Conservation (phyloP, 1,140 invertebrate genomes). For the Drosophila sulfurigaster region DNA sequence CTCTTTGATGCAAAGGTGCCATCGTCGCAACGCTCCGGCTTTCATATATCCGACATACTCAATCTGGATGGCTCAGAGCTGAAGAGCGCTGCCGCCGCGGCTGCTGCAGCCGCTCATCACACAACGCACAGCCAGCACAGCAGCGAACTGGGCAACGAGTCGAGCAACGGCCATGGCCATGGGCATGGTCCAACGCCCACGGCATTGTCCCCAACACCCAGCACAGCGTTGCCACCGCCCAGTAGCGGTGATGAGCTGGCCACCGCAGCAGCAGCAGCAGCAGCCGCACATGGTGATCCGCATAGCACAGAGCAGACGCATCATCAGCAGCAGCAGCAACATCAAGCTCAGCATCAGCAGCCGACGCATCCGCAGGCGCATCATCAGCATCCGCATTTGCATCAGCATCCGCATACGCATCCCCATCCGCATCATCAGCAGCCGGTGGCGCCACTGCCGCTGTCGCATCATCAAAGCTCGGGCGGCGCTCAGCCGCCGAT, state of each 20-base stretch:
- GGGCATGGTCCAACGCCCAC: slow-evolving; percentile 46
- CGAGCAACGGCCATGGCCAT: slow-evolving; percentile 42
- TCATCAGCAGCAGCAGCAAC: slow-evolving; percentile 41
- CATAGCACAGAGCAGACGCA: slow-evolving; percentile 62
- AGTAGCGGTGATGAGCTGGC: slow-evolving; percentile 35
- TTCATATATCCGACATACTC: slow-evolving; percentile 91
- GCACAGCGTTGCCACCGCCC: slow-evolving; percentile 33
- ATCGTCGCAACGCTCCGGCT: slow-evolving; percentile 87
- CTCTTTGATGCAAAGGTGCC: slow-evolving; percentile 82
- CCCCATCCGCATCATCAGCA: slow-evolving; percentile 48
- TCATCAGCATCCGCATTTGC: slow-evolving; percentile 35
- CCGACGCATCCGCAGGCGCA: slow-evolving; percentile 18
- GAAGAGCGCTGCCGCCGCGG: slow-evolving; percentile 72
- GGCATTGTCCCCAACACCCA: slow-evolving; percentile 60
- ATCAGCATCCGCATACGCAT: slow-evolving; percentile 48
- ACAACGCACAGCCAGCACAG: slow-evolving; percentile 53
- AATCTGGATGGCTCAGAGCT: slow-evolving; percentile 87
- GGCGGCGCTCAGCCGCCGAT: slow-evolving; percentile 36
- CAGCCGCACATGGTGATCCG: slow-evolving; percentile 46
- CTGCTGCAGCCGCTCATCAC: slow-evolving; percentile 54
- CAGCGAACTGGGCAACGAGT: slow-evolving; percentile 49
- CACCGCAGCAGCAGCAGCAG: slow-evolving; percentile 30
- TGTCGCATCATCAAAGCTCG: slow-evolving; percentile 52
- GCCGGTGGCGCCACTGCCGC: slow-evolving; percentile 33
- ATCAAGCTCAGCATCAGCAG: slow-evolving; percentile 38